Conservation (phyloP, 2,888 invertebrate genomes). For the Lacanobia wlatinum region DNA sequence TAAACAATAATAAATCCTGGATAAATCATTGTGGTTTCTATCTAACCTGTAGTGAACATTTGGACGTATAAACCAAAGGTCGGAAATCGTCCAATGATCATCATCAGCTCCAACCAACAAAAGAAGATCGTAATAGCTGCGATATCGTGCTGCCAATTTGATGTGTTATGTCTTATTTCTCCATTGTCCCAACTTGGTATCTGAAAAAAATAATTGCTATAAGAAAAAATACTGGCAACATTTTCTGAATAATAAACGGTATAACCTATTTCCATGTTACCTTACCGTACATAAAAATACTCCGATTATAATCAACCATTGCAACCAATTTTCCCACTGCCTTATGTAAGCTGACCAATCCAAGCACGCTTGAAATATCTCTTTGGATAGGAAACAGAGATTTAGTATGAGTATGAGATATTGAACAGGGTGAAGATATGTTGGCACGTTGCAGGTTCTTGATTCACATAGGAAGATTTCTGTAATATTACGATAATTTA, state of each 20-base stretch:
- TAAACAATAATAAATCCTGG: not conserved
- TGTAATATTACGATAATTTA: slow-evolving; percentile 70
- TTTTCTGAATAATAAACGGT: not conserved
- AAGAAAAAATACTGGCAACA: not conserved
- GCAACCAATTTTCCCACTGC: slow-evolving; percentile 96
- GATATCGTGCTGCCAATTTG: slow-evolving; percentile 94
- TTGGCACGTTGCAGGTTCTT: slow-evolving; percentile 81
- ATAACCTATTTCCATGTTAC: slow-evolving; percentile 15
- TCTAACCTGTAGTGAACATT: slow-evolving; percentile 94
- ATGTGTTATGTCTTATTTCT: slow-evolving; percentile 78
- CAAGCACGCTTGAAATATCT: slow-evolving; percentile 94
- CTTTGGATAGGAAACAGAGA: slow-evolving; percentile 92
- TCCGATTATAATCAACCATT: slow-evolving; percentile 94
- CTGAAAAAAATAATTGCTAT: slow-evolving; percentile 68
- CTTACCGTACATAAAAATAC: slow-evolving; percentile 93
- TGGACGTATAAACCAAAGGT: slow-evolving; percentile 96
- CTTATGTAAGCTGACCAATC: slow-evolving; percentile 93
- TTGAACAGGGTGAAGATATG: slow-evolving; percentile 87
- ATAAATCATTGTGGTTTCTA: not conserved
- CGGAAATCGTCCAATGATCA: slow-evolving; percentile 96
- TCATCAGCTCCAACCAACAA: slow-evolving; percentile 96
- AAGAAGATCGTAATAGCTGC: slow-evolving; percentile 95
- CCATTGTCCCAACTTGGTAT: slow-evolving; percentile 85
- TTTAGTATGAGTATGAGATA: slow-evolving; percentile 92
- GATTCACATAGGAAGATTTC: slow-evolving; percentile 89